Percentiles rank a stretch among this genome's conserved stretches.
phyloP scores from a whole-genome alignment of 1,140 invertebrate genomes.

The Zaprionus nigranus region DNA sequence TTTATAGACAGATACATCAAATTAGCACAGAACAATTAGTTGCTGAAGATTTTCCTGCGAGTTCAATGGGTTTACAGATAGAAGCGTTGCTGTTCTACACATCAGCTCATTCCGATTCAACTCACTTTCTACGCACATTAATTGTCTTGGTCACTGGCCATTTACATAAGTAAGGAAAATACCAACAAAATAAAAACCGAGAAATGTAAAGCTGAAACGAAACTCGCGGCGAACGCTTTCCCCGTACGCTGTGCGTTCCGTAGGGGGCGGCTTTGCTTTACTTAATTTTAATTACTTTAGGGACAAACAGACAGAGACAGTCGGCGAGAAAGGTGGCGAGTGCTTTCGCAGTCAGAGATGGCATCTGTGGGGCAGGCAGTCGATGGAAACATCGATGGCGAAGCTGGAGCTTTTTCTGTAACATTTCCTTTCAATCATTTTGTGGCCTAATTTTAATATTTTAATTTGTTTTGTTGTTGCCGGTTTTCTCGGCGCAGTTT shows the following conservation, averaged over 20 bases:
- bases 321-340: conserved; percentile 19
- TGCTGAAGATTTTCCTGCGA: conserved; percentile 59
- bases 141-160: conserved; percentile 71
- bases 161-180: conserved; percentile 68
- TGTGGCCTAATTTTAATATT: conserved; percentile 84
- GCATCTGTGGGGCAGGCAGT: conserved; percentile 10
- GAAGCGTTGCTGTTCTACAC: not conserved
- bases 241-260: conserved; percentile 3
- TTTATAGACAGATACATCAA: conserved; percentile 18
- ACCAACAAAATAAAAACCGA: not conserved
- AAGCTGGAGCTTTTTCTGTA: conserved; percentile 32
- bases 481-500: conserved; percentile 15
- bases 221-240: conserved; percentile 48
- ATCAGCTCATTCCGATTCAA: conserved; percentile 71
- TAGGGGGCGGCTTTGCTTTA: conserved; percentile 59
- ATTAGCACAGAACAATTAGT: conserved; percentile 36
- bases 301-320: conserved; percentile 65
- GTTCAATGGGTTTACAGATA: conserved; percentile 50
- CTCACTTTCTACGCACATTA: conserved; percentile 72
- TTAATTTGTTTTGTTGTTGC: conserved; percentile 74
- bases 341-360: not conserved
- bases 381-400: conserved; percentile 37
- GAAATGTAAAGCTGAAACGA: conserved; percentile 14
- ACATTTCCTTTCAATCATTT: conserved; percentile 82
- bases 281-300: conserved; percentile 82